A percentile compares a stretch with the other conserved stretches of the same genome.
Conservation (phyloP, 1,140 invertebrate species). For the Euborellia annulipes region DNA sequence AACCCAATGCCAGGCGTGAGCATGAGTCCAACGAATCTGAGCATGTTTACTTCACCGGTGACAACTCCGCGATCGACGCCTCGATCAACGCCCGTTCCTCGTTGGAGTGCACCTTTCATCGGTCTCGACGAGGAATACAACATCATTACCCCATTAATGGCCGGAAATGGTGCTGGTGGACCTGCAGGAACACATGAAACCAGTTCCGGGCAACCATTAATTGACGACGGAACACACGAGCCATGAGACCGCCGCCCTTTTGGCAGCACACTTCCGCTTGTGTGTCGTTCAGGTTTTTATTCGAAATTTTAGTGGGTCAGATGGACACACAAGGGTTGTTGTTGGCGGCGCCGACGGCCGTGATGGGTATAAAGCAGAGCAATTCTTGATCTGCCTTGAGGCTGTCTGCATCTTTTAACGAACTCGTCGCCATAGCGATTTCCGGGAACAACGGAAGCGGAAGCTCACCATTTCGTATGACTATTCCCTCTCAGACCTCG, state of each 20-base stretch:
- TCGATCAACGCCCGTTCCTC: constrained; percentile 44
- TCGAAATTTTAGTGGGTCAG: not conserved
- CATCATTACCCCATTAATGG: constrained; percentile 62
- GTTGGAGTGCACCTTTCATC: constrained; percentile 74
- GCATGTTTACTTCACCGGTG: constrained; percentile 66
- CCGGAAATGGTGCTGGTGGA: constrained; percentile 25
- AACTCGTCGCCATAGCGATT: no score
- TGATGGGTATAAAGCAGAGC: no score
- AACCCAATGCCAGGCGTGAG: constrained; percentile 56
- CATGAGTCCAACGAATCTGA: constrained; percentile 79
- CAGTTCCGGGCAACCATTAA: constrained; percentile 50
- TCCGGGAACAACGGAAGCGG: no score
- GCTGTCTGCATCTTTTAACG: no score
- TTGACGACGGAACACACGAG: constrained; percentile 37
- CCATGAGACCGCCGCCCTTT: not conserved
- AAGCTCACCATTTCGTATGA: no score
- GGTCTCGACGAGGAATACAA: constrained; percentile 86
- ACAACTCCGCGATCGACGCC: constrained; percentile 49
- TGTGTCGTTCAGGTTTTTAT: not conserved
- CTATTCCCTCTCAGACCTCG: no score
- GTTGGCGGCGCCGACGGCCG: no score
- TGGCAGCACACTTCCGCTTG: constrained; percentile 1
- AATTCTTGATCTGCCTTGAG: no score
- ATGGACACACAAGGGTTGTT: not conserved
- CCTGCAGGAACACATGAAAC: constrained; percentile 32